phyloP scores from a whole-genome alignment of 92 coral and sea anemone species.

The Muricea muricata region DNA sequence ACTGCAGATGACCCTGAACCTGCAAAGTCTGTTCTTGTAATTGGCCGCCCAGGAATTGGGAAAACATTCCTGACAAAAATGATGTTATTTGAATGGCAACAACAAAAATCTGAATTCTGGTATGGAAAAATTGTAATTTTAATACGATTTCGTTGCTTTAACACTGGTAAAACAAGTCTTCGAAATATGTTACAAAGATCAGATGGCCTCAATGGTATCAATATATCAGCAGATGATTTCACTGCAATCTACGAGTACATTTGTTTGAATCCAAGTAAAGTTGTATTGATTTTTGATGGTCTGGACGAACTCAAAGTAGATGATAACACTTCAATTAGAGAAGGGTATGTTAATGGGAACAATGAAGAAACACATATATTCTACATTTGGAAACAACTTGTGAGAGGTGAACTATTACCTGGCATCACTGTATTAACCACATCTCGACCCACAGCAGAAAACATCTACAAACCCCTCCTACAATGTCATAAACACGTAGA shows the following conservation, averaged over 20 bases:
- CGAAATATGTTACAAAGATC: too few species aligned
- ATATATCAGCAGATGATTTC: background rate
- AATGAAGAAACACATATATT: background rate
- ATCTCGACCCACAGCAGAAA: constrained; percentile 54
- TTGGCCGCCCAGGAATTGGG: constrained; percentile 74
- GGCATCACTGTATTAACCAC: constrained; percentile 69
- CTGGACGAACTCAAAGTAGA: constrained; percentile 60
- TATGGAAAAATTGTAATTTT: background rate
- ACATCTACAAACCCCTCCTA: constrained; percentile 26
- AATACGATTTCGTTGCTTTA: constrained; percentile 49
- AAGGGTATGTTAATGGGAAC: background rate
- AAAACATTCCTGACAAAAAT: constrained; percentile 38
- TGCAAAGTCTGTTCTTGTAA: constrained; percentile 51
- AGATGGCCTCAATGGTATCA: too few species aligned
- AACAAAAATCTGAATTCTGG: background rate
- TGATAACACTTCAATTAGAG: constrained; percentile 3
- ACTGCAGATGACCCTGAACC: too few species aligned
- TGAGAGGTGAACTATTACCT: constrained; percentile 40
- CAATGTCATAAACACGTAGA: constrained; percentile 48
- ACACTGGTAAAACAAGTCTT: background rate
- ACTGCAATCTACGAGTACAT: constrained; percentile 32
- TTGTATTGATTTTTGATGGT: constrained; percentile 67
- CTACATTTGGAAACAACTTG: constrained; percentile 6
- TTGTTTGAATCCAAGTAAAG: constrained; percentile 36
- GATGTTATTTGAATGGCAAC: background rate